Percentiles rank a stretch among this genome's conserved stretches.
Evolutionary conservation across 2,113 vertebrate genomes (phyloP).

Genomic region (Otus sunia): DNA sequence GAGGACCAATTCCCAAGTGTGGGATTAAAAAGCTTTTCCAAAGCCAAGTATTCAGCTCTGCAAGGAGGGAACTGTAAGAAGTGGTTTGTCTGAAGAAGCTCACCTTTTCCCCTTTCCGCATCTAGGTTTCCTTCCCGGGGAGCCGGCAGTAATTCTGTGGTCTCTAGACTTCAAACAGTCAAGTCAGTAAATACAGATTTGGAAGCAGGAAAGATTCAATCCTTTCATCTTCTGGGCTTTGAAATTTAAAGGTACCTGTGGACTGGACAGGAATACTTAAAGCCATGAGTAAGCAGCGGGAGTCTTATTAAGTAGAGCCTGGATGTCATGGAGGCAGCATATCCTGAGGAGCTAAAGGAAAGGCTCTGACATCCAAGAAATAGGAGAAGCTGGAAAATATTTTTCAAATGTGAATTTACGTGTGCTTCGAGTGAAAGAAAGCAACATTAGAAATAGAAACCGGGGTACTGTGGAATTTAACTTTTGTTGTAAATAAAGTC

Average conservation of each 20-base stretch:
- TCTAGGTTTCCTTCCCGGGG: neutral
- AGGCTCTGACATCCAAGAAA: conserved; percentile 24
- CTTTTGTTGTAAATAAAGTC: neutral
- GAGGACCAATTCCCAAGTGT: conserved; percentile 31
- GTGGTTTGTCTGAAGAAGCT: conserved; percentile 32
- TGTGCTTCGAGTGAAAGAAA: conserved; percentile 1
- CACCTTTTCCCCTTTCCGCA: conserved; percentile 7
- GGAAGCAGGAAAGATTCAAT: neutral
- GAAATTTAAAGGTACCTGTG: conserved; percentile 38
- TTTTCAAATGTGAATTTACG: conserved; percentile 30
- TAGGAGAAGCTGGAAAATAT: conserved; percentile 64
- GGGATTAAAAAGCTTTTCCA: conserved; percentile 26
- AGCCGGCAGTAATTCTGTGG: neutral
- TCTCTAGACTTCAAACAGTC: conserved; percentile 23
- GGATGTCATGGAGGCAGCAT: neutral
- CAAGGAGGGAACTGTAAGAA: conserved; percentile 29
- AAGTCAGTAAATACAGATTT: conserved; percentile 1
- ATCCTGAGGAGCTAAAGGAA: neutral
- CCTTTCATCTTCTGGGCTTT: conserved; percentile 48
- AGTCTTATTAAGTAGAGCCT: neutral
- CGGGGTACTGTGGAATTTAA: neutral
- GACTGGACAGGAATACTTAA: neutral
- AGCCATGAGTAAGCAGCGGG: conserved; percentile 44
- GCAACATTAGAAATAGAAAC: neutral
- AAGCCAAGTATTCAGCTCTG: neutral